Evolutionary conservation across 2,888 invertebrate genomes (phyloP).

Genomic region (Eupithecia vulgata): DNA sequence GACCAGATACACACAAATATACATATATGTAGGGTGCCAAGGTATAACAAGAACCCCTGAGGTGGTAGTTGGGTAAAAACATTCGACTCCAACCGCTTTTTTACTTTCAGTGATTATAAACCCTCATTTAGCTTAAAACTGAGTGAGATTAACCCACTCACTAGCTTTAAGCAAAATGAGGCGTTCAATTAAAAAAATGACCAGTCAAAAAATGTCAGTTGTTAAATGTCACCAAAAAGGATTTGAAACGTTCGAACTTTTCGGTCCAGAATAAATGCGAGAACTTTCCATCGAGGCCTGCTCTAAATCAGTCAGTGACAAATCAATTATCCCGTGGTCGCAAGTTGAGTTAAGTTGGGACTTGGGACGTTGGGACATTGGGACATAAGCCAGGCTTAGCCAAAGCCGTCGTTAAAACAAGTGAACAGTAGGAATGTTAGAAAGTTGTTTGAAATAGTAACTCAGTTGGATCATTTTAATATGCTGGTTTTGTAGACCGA

Average conservation of each 20-base stretch:
- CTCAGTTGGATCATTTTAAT: slow-evolving; percentile 17
- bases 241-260: slow-evolving; percentile 17
- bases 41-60: neutral
- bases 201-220: neutral
- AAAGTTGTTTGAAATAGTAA: slow-evolving; percentile 17
- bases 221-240: slow-evolving; percentile 11
- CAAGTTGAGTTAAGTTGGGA: slow-evolving; percentile 45
- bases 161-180: neutral
- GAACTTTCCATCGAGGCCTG: neutral
- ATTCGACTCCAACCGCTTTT: neutral
- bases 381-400: slow-evolving; percentile 44
- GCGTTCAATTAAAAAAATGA: neutral
- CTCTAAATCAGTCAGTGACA: slow-evolving; percentile 21
- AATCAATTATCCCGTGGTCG: slow-evolving; percentile 54
- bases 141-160: neutral
- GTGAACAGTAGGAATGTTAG: slow-evolving; percentile 44
- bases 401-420: slow-evolving; percentile 60
- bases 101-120: neutral
- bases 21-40: neutral
- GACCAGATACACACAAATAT: neutral
- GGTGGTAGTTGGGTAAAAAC: neutral
- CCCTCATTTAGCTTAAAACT: no score
- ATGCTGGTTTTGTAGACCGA: neutral
- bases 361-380: slow-evolving; percentile 29
- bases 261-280: slow-evolving; percentile 5